A percentile compares a stretch with the other conserved stretches of the same genome.
These are phyloP conservation scores for Sesia bembeciformis DNA, from an alignment of 2,888 invertebrate species.

Conservation along the genomic window DNA sequence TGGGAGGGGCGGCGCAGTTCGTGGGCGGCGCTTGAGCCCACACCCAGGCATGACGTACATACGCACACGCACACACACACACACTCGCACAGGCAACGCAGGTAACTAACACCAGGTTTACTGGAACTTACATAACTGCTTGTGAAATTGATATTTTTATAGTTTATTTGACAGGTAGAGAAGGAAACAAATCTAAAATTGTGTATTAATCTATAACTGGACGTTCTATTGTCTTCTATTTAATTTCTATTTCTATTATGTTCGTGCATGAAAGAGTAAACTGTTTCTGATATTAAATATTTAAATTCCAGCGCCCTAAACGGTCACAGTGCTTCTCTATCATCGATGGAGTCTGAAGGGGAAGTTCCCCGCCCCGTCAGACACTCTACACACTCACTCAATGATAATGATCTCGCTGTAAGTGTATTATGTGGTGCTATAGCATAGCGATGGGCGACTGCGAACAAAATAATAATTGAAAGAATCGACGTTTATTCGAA, in stretches of 20 bases:
- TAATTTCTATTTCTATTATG: no score
- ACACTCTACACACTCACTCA: constrained; percentile 86
- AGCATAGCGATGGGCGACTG: no score
- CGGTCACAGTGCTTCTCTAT: constrained; percentile 67
- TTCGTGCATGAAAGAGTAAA: no score
- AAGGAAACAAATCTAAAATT: no score
- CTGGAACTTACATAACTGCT: no score
- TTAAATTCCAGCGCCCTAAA: constrained; percentile 42
- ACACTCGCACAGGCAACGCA: background rate
- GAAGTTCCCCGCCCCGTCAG: constrained; percentile 78
- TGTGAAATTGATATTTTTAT: no score
- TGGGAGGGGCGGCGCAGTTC: constrained; percentile 81
- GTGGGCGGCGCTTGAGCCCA: constrained; percentile 88
- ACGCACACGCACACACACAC: no score
- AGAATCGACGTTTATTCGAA: no score
- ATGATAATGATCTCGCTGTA: constrained; percentile 90
- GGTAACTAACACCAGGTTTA: background rate
- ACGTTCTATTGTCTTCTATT: no score
- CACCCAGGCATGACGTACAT: constrained; percentile 15
- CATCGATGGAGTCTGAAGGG: constrained; percentile 87
- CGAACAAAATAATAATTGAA: no score
- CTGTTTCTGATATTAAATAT: background rate
- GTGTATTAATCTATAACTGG: no score
- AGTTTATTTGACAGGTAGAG: no score
- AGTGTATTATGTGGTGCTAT: constrained; percentile 19